Evolutionary conservation across 1,140 invertebrate genomes (phyloP).

Genomic region (Hyles euphorbiae): DNA sequence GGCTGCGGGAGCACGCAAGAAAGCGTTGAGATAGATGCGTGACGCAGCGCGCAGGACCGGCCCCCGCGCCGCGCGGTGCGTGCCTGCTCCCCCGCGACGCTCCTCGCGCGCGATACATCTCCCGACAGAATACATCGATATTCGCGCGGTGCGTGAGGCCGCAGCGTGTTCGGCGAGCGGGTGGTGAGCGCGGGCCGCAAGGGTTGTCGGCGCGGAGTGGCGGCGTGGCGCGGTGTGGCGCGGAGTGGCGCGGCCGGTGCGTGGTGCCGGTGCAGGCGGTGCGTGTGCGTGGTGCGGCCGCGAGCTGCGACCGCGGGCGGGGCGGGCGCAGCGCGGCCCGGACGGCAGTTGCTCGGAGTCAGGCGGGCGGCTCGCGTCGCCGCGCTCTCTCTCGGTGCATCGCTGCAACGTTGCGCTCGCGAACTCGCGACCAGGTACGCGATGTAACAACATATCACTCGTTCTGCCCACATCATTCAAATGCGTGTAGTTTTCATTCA

Average conservation of each 20-base stretch:
- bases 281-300: constrained; percentile 48
- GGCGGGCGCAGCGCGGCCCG: constrained; percentile 47
- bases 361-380: constrained; percentile 59
- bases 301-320: constrained; percentile 30
- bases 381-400: constrained; percentile 33
- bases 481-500: constrained; percentile 56
- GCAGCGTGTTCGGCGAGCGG: constrained; percentile 40
- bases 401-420: constrained; percentile 44
- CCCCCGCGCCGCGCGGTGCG: constrained; percentile 53
- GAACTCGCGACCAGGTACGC: constrained; percentile 44
- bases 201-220: constrained; percentile 9
- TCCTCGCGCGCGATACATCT: constrained; percentile 32
- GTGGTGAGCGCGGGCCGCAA: constrained; percentile 13
- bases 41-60: constrained; percentile 69
- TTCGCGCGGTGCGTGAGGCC: constrained; percentile 55
- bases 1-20: constrained; percentile 62
- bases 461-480: constrained; percentile 30
- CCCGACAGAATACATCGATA: constrained; percentile 63
- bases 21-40: constrained; percentile 63
- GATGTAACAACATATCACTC: constrained; percentile 27
- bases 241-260: constrained; percentile 24
- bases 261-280: constrained; percentile 37
- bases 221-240: constrained; percentile 12
- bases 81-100: constrained; percentile 38
- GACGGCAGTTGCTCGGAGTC: constrained; percentile 64